Evolutionary conservation across 92 coral and sea anemone genomes (phyloP).

Genomic region (Palythoa grandis): DNA sequence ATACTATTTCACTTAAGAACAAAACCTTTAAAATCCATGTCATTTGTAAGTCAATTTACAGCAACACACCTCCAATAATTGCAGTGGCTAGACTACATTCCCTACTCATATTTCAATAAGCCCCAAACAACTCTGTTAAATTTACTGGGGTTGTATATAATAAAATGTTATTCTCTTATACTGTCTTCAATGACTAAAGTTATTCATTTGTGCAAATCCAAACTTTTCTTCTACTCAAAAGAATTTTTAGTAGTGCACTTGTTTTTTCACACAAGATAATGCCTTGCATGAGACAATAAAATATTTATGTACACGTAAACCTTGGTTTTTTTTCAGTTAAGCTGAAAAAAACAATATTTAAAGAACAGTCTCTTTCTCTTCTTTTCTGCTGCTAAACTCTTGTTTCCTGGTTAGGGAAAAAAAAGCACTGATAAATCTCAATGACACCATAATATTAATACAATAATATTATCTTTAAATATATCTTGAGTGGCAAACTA

Average conservation of each 20-base stretch:
- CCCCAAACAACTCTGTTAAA: neutral
- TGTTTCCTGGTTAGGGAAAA: neutral
- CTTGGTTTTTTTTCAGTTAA: neutral
- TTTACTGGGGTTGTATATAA: neutral
- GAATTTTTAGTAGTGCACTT: neutral
- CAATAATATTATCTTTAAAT: too few species aligned
- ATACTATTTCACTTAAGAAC: neutral
- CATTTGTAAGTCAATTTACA: neutral
- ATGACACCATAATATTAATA: too few species aligned
- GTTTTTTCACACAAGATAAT: neutral
- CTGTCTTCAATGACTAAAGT: neutral
- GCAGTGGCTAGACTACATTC: neutral
- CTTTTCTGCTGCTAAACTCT: neutral
- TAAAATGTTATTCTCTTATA: neutral
- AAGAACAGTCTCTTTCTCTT: conserved; percentile 1
- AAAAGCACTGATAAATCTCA: neutral
- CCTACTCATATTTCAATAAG: neutral
- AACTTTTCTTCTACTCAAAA: neutral
- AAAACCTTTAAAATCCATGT: neutral
- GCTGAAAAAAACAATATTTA: neutral
- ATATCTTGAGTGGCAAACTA: too few species aligned
- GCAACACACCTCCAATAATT: neutral
- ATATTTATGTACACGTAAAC: conserved; percentile 9
- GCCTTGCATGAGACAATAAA: conserved; percentile 16
- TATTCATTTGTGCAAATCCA: neutral